phyloP scores from a whole-genome alignment of 2,888 invertebrate genomes.

The Chironomus riparius region DNA sequence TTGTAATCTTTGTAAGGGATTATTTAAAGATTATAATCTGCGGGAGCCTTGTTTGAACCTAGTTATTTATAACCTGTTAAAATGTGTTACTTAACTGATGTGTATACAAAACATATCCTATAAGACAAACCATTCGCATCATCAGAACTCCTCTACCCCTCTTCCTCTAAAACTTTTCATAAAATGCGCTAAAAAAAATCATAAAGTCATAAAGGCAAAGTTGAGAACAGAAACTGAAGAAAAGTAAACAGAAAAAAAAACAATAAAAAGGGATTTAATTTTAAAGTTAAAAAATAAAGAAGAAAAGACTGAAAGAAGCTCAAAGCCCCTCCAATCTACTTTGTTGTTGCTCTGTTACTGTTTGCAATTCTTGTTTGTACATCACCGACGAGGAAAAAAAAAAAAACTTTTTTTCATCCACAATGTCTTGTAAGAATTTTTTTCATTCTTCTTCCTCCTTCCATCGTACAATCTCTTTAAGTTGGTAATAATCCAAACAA shows the following conservation, averaged over 20 bases:
- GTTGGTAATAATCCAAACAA: slow-evolving; percentile 8
- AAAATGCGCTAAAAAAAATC: no score
- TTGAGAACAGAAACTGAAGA: no score
- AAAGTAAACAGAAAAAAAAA: background rate
- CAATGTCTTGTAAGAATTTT: background rate
- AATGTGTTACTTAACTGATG: no score
- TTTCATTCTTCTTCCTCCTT: background rate
- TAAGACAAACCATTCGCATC: no score
- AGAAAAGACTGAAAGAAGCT: background rate
- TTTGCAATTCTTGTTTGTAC: background rate
- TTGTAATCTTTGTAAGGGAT: no score
- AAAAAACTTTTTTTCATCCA: background rate
- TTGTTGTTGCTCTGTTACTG: background rate
- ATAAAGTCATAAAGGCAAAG: no score
- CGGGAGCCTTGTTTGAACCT: no score
- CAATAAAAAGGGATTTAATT: slow-evolving; percentile 2
- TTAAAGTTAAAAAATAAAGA: background rate
- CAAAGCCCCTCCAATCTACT: background rate
- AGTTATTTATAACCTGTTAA: no score
- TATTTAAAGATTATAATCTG: no score
- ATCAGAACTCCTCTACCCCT: no score
- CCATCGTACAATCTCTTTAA: background rate
- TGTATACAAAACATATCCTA: no score
- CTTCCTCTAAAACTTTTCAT: no score
- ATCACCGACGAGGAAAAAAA: background rate